Conservation (phyloP, 2,113 vertebrate genomes). For the Pipa parva region DNA sequence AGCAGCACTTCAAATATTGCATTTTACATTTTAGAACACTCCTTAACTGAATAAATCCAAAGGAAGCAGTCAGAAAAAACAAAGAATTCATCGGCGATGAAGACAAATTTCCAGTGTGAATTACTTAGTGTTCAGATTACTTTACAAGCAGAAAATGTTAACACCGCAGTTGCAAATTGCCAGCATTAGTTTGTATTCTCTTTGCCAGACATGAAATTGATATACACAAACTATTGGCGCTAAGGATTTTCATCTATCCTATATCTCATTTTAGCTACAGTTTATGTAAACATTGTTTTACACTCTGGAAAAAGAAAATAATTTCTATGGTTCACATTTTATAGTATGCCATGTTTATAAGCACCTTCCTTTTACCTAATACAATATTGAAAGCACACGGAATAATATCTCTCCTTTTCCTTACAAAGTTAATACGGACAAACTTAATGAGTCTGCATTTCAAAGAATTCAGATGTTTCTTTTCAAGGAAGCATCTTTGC, state of each 20-base stretch:
- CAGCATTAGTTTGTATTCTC: conserved; percentile 58
- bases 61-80: background rate
- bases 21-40: too few species aligned
- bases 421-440: too few species aligned
- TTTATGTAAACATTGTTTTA: conserved; percentile 41
- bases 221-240: conserved; percentile 62
- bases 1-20: too few species aligned
- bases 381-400: too few species aligned
- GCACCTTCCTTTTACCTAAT: background rate
- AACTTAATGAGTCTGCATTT: background rate
- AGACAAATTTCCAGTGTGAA: conserved; percentile 50
- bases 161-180: conserved; percentile 64
- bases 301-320: conserved; percentile 6
- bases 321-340: too few species aligned
- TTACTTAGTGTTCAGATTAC: conserved; percentile 63
- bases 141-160: conserved; percentile 64
- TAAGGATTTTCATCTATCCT: conserved; percentile 52
- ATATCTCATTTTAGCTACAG: conserved; percentile 50
- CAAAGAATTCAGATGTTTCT: conserved; percentile 33
- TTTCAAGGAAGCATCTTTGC: background rate
- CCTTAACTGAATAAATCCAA: too few species aligned
- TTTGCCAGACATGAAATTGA: conserved; percentile 61
- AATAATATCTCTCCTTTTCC: too few species aligned
- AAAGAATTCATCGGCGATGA: background rate
- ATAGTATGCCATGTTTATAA: background rate